Base-by-base conservation (phyloP, 2,888 invertebrate genomes). In the Hirtodrosophila alboralis region DNA sequence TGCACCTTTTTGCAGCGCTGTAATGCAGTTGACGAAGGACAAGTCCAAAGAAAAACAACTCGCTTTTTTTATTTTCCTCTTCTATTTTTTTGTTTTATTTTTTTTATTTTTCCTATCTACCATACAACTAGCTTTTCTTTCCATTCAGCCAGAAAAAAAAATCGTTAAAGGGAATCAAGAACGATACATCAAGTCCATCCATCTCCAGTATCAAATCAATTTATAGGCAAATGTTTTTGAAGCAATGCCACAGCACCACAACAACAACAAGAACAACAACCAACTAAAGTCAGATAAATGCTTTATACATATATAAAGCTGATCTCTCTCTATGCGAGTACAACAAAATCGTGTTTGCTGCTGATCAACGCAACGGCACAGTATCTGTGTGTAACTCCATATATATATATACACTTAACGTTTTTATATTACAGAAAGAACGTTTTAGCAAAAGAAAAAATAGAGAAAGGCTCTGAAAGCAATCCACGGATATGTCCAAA, bases 141-240 rank as follows among this genome's bases (percentile, higher is more conserved):
- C 56, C 38, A 48, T 38, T 43, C 49, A 21, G 48, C 85, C n/a
- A n/a, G 41, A 56, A 73, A 76, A 74, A 74, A 66, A 73, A 87
- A 85, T 87, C 87, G 88, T 87, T 83, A 84, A 87, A 85, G 87
- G 87, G 87, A 86, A 87, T 76, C 88, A 64, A 85, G 51, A 80
- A 83, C 81, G 86, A 83, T 80, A 80, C 86, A 81, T 84, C 85
- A 80, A 80, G 65, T 84, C 77, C 77, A 80, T 83, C 84, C 76
- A 83, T 49, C 8, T 34, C 23, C 26, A 33, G 47, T 47, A n/a
- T n/a, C n/a, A n/a, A n/a, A n/a, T n/a, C n/a, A n/a, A n/a, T n/a
- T n/a, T n/a, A n/a, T 53, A 45, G 44, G 47, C 47, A 48, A 60
- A 33, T 51, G 40, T 45, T 23, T 16, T 23, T 16, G 48, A 56